Evolutionary conservation across 2,888 invertebrate genomes (phyloP).

Genomic region (Melanchra persicariae): DNA sequence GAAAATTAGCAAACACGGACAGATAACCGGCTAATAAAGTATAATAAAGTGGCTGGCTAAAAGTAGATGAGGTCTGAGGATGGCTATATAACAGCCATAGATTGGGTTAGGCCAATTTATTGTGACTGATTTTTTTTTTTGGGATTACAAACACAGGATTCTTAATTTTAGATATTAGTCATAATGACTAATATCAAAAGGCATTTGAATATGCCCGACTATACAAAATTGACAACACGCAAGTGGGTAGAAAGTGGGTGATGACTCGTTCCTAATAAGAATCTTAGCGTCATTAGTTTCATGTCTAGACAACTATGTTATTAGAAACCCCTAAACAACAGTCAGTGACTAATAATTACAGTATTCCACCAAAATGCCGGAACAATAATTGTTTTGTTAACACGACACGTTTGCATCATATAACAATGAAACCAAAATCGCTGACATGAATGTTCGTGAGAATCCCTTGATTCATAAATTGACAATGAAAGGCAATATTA

Average conservation of each 20-base stretch:
- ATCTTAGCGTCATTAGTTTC: slow-evolving; percentile 27
- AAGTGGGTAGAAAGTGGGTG: slow-evolving; percentile 43
- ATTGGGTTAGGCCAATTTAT: background rate
- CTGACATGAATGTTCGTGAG: slow-evolving; percentile 60
- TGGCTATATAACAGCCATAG: background rate
- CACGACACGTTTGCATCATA: slow-evolving; percentile 47
- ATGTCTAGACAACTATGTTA: slow-evolving; percentile 56
- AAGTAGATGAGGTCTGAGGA: background rate
- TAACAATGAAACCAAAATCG: slow-evolving; percentile 41
- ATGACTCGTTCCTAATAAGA: slow-evolving; percentile 27
- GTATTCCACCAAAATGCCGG: slow-evolving; percentile 38
- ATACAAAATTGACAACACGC: slow-evolving; percentile 1
- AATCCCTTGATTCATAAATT: slow-evolving; percentile 57
- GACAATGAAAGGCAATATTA: slow-evolving; percentile 44
- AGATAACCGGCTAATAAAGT: too few relatives aligned
- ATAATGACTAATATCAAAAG: too few relatives aligned
- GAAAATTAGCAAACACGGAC: too few relatives aligned
- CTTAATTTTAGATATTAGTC: slow-evolving; percentile 32
- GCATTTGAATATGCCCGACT: slow-evolving; percentile 3
- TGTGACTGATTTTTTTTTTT: background rate
- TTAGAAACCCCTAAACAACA: slow-evolving; percentile 26
- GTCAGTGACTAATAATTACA: slow-evolving; percentile 48
- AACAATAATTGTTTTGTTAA: slow-evolving; percentile 47
- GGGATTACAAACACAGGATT: background rate
- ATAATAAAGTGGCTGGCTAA: background rate